A percentile compares a stretch with the other conserved stretches of the same genome.
phyloP scores from a whole-genome alignment of 2,113 vertebrate genomes.

The Patagioenas fasciata region DNA sequence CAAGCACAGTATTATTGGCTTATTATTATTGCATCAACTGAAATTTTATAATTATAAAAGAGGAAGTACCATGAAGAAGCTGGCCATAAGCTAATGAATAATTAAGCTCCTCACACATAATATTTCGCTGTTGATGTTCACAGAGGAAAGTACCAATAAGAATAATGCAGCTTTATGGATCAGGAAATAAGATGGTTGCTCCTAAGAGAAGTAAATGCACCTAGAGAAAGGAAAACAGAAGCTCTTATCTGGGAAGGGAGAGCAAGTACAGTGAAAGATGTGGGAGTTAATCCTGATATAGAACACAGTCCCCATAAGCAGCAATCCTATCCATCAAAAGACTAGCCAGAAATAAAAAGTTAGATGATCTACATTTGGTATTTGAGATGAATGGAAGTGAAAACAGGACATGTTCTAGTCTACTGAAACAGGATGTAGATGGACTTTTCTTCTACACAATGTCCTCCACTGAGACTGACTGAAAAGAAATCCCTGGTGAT shows the following conservation, averaged over 20 bases:
- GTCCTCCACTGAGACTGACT: not conserved
- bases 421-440: not conserved
- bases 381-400: not conserved
- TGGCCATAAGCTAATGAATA: not conserved
- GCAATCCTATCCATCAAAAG: not conserved
- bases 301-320: not conserved
- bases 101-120: not conserved
- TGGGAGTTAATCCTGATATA: not conserved
- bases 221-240: not conserved
- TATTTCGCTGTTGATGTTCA: not conserved
- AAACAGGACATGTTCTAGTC: not conserved
- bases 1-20: not conserved
- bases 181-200: not conserved
- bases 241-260: not conserved
- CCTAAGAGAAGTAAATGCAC: not conserved
- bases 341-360: not conserved
- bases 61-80: not conserved
- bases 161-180: not conserved
- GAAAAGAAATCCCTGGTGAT: not conserved
- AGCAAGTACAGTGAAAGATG: not conserved
- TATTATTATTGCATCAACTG: not conserved
- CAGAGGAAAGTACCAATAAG: not conserved
- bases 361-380: not conserved
- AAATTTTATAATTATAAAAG: not conserved
- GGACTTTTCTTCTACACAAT: not conserved